phyloP scores from a whole-genome alignment of 2,797 vertebrate genomes.

The Lindbergichthys nudifrons region DNA sequence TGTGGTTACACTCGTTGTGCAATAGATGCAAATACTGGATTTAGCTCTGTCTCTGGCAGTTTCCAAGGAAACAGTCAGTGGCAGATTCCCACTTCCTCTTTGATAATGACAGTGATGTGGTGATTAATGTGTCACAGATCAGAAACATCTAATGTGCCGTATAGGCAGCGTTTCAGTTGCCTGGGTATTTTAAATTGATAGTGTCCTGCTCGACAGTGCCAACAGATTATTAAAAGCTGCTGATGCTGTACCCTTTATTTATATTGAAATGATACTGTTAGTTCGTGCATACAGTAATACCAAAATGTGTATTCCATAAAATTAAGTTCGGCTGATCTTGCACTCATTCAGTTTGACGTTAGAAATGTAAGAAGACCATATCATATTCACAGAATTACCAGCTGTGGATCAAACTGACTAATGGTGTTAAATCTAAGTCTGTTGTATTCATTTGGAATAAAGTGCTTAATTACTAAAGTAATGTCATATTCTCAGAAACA shows the following conservation, averaged over 20 bases:
- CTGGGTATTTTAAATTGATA: conserved; percentile 70
- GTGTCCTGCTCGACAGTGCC: conserved; percentile 60
- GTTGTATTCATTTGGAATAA: not conserved
- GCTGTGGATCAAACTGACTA: conserved; percentile 1
- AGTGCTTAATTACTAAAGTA: not conserved
- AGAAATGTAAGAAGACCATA: not conserved
- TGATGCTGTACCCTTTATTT: conserved; percentile 57
- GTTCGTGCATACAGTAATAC: conserved; percentile 33
- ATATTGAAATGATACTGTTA: conserved; percentile 43
- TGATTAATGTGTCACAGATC: conserved; percentile 80
- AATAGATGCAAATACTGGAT: conserved; percentile 65
- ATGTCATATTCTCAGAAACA: conserved; percentile 5
- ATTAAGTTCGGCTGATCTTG: conserved; percentile 35
- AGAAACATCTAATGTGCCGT: conserved; percentile 74
- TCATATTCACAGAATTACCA: not conserved
- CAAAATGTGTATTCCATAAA: conserved; percentile 44
- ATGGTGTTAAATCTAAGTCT: not conserved
- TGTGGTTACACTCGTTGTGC: conserved; percentile 21
- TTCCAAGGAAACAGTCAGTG: conserved; percentile 80
- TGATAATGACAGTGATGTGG: conserved; percentile 73
- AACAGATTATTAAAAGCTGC: conserved; percentile 67
- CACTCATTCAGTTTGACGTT: not conserved
- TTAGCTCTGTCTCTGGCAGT: conserved; percentile 70
- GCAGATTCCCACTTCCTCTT: conserved; percentile 70
- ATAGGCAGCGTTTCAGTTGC: conserved; percentile 57